Evolutionary conservation across 2,797 vertebrate species (phyloP), one percentile per base, ranked within the genome.

Genomic region (Molossus molossus): DNA sequence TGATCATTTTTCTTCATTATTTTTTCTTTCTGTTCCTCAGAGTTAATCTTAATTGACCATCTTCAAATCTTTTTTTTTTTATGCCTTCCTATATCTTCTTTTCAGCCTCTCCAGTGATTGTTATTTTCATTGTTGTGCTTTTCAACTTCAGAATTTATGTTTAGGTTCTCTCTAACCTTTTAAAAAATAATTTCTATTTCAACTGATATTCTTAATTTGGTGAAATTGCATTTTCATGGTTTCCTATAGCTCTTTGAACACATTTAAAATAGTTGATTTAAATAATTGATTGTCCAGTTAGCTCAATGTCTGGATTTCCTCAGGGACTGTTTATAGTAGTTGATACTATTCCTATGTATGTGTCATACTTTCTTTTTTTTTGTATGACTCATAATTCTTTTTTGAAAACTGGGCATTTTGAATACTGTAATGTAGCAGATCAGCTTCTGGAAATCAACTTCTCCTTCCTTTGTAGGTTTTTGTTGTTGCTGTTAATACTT

Each of bases 11-110:
- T 70, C 9, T 67, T 85, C 15, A 58, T 93, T 60, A 1, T 81
- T 76, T 91, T 89, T 79, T 77, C 17, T 67, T 75, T 58, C 60
- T 76, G 18, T 76, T 90, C 50, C 29, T 94, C 17, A 94, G 37
- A 77, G n/a, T 88, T 77, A 81, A 29, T 83, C 7, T 87, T 48
- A 91, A 50, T 13, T 75, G 11, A 45, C 21, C 10, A 4, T 60
- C n/a, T 72, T 92, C 29, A 86, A 73, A 14, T 90, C 82, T 40
- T 2, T 85, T 77, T 85, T 8, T 91, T 58, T 50, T 53, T 72
- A 11, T 82, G 20, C 27, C n/a, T 86, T 50, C 14, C 4, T 15
- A 60, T 12, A 55, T 92, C 11, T 23, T 77, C 3, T 58, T 4
- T 91, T 89, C 76, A 87, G 40, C 13, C 1, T 8, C 2, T 60